Conservation (phyloP, 2,888 invertebrate species). For the Magallana nippona region DNA sequence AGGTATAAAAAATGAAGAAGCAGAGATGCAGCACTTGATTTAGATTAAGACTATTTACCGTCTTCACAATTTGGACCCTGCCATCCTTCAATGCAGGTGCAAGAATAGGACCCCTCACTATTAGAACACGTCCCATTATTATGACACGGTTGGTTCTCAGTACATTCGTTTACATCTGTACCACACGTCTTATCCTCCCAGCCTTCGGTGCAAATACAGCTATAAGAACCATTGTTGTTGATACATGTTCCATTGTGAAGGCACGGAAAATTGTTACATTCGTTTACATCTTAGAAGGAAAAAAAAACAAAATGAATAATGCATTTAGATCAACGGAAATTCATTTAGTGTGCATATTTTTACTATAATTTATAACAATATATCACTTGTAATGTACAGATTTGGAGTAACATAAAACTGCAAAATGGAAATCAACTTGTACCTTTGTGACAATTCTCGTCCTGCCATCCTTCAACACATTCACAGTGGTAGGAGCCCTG, state of each 20-base stretch:
- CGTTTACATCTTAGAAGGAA: slow-evolving; percentile 47
- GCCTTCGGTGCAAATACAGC: slow-evolving; percentile 54
- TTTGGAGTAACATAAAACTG: no score
- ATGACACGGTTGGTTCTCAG: slow-evolving; percentile 50
- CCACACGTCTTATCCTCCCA: slow-evolving; percentile 54
- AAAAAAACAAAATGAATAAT: slow-evolving; percentile 20
- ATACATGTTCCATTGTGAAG: slow-evolving; percentile 48
- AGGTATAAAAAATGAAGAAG: no score
- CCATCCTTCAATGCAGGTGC: slow-evolving; percentile 61
- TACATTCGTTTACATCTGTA: slow-evolving; percentile 13
- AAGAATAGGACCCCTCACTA: slow-evolving; percentile 57
- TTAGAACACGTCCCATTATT: slow-evolving; percentile 61
- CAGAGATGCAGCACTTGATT: background rate
- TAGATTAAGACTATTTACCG: background rate
- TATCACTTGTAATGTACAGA: background rate
- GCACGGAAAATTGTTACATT: slow-evolving; percentile 45
- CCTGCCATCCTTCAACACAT: slow-evolving; percentile 35
- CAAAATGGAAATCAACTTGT: background rate
- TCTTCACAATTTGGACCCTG: slow-evolving; percentile 45
- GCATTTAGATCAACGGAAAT: background rate
- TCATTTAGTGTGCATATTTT: no score
- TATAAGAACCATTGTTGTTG: slow-evolving; percentile 50
- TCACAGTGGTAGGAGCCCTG: slow-evolving; percentile 28
- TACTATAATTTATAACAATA: background rate
- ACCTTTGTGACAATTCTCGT: slow-evolving; percentile 34